Evolutionary conservation across 1,140 invertebrate species (phyloP).

Genomic region (Orchestia grillus): DNA sequence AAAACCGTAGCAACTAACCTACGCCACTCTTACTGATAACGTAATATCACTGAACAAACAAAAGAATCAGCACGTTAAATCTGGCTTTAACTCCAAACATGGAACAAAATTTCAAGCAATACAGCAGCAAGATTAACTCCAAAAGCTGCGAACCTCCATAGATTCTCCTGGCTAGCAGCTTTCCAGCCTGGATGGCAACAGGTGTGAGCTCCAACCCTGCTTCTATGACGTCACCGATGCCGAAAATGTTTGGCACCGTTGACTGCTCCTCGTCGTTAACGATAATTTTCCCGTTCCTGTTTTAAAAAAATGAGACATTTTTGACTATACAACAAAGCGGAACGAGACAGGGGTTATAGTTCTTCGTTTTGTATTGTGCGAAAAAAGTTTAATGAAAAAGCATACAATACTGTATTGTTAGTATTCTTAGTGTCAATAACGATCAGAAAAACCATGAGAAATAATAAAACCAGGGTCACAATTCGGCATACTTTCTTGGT

Average conservation of each 20-base stretch:
- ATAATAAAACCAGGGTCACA: too few species aligned
- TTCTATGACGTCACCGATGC: slow-evolving; percentile 94
- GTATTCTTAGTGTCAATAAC: too few species aligned
- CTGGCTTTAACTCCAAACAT: too few species aligned
- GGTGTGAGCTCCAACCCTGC: slow-evolving; percentile 94
- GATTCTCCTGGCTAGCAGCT: slow-evolving; percentile 80
- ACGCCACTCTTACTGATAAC: too few species aligned
- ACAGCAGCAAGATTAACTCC: too few species aligned
- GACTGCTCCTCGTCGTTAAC: slow-evolving; percentile 80
- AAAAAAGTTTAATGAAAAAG: not conserved
- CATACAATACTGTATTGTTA: not conserved
- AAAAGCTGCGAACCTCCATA: not conserved
- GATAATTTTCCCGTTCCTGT: slow-evolving; percentile 75
- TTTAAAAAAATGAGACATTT: not conserved
- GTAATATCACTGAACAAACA: too few species aligned
- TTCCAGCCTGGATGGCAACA: slow-evolving; percentile 95
- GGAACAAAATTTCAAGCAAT: too few species aligned
- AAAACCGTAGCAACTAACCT: too few species aligned
- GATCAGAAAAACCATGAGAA: too few species aligned
- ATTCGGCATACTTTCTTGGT: too few species aligned
- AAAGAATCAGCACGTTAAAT: too few species aligned
- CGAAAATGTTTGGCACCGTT: slow-evolving; percentile 89
- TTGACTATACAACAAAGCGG: not conserved
- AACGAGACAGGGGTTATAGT: not conserved
- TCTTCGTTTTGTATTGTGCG: not conserved